Conservation (phyloP, 1,140 invertebrate species). For the Ruditapes philippinarum region DNA sequence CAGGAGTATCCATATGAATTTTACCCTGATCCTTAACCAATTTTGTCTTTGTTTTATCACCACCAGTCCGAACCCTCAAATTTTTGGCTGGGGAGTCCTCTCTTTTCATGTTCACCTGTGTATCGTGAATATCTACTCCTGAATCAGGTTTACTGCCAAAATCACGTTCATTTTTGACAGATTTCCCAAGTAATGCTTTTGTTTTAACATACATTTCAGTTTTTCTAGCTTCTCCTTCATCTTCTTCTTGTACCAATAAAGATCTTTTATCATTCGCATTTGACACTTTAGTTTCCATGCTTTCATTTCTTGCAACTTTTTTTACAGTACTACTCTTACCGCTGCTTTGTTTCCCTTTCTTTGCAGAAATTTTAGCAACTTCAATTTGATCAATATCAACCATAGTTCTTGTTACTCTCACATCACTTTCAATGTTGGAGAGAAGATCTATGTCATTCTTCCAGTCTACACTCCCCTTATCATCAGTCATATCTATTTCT, state of each 20-base stretch:
- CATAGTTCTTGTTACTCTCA: constrained; percentile 50
- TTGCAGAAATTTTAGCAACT: too few species aligned
- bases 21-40: too few species aligned
- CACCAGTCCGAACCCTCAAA: constrained; percentile 27
- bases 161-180: neutral
- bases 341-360: neutral
- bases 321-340: neutral
- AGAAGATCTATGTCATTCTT: constrained; percentile 34
- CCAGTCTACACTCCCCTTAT: neutral
- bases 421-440: constrained; percentile 20
- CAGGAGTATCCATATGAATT: too few species aligned
- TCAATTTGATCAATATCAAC: constrained; percentile 9
- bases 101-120: neutral
- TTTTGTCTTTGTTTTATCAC: too few species aligned
- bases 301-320: neutral
- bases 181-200: neutral
- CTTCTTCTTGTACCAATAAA: neutral
- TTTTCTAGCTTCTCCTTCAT: neutral
- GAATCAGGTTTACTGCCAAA: neutral
- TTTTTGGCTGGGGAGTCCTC: constrained; percentile 43
- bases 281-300: neutral
- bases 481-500: constrained; percentile 60
- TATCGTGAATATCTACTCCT: neutral
- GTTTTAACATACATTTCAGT: neutral
- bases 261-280: neutral